Percentiles rank a stretch among this genome's conserved stretches.
Evolutionary conservation across 1,140 invertebrate genomes (phyloP).

Genomic region (Platyura marginata): DNA sequence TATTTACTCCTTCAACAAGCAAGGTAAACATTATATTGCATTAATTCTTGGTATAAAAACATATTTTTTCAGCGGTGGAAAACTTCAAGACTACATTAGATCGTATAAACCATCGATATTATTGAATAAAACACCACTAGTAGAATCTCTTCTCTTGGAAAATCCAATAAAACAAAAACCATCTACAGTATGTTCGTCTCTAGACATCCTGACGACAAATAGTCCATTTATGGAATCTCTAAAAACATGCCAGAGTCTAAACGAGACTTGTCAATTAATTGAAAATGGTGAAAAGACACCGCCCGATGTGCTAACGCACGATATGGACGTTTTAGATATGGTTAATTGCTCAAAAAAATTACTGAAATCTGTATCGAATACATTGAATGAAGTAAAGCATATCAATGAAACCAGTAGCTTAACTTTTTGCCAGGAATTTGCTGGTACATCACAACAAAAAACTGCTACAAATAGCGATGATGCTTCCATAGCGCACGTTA

Average conservation of each 20-base stretch:
- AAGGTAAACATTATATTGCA: conserved; percentile 9
- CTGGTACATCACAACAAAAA: neutral
- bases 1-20: conserved; percentile 27
- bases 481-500: neutral
- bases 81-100: conserved; percentile 22
- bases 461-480: neutral
- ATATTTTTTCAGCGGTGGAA: conserved; percentile 14
- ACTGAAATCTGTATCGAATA: conserved; percentile 16
- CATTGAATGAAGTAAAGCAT: conserved; percentile 6
- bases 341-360: conserved; percentile 13
- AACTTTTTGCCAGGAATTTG: neutral
- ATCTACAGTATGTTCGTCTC: no score
- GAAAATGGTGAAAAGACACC: neutral
- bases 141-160: neutral
- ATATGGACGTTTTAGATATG: conserved; percentile 4
- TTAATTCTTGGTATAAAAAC: neutral
- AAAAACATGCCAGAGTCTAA: no score
- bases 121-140: neutral
- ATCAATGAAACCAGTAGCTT: neutral
- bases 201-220: no score
- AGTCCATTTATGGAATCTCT: no score
- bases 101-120: conserved; percentile 14
- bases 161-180: neutral
- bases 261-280: no score
- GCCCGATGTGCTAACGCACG: conserved; percentile 1